Percentiles rank a stretch among this genome's conserved stretches.
Conservation (phyloP, 2,888 invertebrate species). For the Eupithecia insigniata region DNA sequence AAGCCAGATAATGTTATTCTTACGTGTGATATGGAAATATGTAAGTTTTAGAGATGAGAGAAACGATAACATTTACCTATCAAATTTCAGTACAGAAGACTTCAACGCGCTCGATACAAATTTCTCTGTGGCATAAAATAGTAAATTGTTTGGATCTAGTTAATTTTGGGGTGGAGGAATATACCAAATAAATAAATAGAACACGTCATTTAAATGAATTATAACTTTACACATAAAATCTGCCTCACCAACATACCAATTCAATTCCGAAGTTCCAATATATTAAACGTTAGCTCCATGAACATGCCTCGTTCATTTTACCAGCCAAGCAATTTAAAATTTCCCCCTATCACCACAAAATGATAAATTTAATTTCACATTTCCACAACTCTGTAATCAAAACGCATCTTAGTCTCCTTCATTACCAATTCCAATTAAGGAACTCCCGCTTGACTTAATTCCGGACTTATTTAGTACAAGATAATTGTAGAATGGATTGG, state of each 20-base stretch:
- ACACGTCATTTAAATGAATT: background rate
- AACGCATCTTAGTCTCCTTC: slow-evolving; percentile 15
- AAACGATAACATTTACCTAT: background rate
- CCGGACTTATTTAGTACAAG: slow-evolving; percentile 26
- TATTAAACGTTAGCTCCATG: background rate
- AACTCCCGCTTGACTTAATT: slow-evolving; percentile 32
- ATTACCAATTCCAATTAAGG: slow-evolving; percentile 33
- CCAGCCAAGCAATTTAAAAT: background rate
- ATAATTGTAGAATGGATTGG: slow-evolving; percentile 57
- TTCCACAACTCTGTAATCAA: slow-evolving; percentile 13
- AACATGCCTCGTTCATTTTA: background rate
- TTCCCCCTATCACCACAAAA: background rate
- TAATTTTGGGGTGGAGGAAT: background rate
- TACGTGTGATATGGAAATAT: background rate
- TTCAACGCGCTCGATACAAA: background rate
- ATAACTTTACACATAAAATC: background rate
- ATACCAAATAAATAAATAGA: background rate
- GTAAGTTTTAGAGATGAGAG: background rate
- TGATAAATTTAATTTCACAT: slow-evolving; percentile 8
- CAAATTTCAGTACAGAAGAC: background rate
- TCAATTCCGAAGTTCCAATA: background rate
- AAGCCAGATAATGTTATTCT: background rate
- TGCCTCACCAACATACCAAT: background rate
- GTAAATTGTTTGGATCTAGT: background rate
- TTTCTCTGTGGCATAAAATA: background rate